Conservation (phyloP, 2,888 invertebrate species). For the Thelaira solivaga region DNA sequence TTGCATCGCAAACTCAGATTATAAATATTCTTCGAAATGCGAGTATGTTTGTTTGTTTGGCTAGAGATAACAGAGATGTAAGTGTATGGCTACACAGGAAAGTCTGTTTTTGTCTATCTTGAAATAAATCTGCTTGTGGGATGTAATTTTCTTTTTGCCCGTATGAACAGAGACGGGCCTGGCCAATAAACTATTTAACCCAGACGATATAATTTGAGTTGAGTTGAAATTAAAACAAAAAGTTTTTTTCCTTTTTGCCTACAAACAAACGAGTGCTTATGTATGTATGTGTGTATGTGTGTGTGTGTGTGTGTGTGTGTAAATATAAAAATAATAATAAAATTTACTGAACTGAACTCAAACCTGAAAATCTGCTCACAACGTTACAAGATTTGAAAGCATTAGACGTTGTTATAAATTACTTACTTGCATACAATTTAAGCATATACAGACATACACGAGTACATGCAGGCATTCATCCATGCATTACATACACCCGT, state of each 20-base stretch:
- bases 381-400: constrained; percentile 50
- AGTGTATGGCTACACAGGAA: too few relatives aligned
- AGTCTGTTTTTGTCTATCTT: background rate
- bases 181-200: constrained; percentile 50
- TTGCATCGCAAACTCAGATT: background rate
- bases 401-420: constrained; percentile 57
- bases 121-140: constrained; percentile 1
- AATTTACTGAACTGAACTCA: constrained; percentile 42
- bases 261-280: too few relatives aligned
- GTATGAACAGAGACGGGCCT: constrained; percentile 36
- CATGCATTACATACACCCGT: background rate
- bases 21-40: constrained; percentile 19
- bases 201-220: constrained; percentile 37
- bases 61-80: background rate
- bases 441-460: background rate
- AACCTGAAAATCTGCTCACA: constrained; percentile 60
- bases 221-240: constrained; percentile 8
- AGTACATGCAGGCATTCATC: background rate
- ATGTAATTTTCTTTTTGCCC: constrained; percentile 4
- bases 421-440: background rate
- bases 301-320: too few relatives aligned
- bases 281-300: too few relatives aligned
- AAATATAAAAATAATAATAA: background rate
- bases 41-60: too few relatives aligned
- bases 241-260: too few relatives aligned